These are phyloP conservation scores for Pseudopodoces humilis DNA, from an alignment of 2,113 vertebrate genomes.

Conservation along the genomic window DNA sequence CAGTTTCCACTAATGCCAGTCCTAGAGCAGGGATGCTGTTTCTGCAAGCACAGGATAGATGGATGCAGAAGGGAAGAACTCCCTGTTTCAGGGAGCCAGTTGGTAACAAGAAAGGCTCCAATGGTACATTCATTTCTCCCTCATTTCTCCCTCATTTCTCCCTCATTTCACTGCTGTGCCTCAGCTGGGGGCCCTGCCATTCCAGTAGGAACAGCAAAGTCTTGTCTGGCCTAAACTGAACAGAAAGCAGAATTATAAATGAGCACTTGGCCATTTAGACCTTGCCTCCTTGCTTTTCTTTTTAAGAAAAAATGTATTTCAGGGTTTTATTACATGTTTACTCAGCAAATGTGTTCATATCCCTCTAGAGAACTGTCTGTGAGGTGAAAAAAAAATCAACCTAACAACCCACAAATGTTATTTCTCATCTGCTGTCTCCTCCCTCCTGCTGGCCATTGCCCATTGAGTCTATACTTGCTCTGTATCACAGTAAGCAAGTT, in stretches of 20 bases:
- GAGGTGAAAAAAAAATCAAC: neutral
- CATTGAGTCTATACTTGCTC: neutral
- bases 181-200: neutral
- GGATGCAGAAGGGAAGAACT: neutral
- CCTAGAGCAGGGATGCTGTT: neutral
- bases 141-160: neutral
- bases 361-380: neutral
- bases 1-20: neutral
- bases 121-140: rapidly evolving
- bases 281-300: neutral
- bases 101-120: neutral
- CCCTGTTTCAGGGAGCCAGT: neutral
- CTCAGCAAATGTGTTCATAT: neutral
- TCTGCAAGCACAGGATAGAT: neutral
- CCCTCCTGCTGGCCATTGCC: neutral
- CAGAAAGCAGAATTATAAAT: neutral
- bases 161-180: neutral
- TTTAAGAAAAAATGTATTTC: neutral
- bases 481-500: neutral
- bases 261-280: neutral
- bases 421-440: neutral
- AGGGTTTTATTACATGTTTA: neutral
- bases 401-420: neutral
- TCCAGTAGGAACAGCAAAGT: neutral
- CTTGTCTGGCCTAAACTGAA: neutral